Percentiles rank a stretch among this genome's conserved stretches.
These are phyloP conservation scores for Epizoanthus ramosus DNA, from an alignment of 92 coral and sea anemone genomes.

Conservation along the genomic window DNA sequence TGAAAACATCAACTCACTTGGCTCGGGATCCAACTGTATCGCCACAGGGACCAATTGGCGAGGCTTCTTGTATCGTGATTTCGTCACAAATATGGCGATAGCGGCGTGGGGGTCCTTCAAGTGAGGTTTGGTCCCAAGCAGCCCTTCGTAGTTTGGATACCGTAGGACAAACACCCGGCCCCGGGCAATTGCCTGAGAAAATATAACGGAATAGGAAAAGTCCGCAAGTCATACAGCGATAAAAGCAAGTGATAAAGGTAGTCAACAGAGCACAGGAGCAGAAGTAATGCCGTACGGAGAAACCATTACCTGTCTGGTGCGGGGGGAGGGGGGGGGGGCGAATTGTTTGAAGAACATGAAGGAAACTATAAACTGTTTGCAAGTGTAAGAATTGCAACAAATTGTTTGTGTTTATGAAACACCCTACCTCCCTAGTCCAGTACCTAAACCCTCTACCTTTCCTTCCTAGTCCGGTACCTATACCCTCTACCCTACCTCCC, in stretches of 20 bases:
- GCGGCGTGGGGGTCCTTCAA: slow-evolving; percentile 76
- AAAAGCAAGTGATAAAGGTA: neutral
- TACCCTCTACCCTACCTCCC: no score
- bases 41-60: slow-evolving; percentile 79
- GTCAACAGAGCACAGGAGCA: no score
- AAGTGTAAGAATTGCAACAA: no score
- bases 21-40: slow-evolving; percentile 78
- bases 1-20: slow-evolving; percentile 48
- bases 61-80: slow-evolving; percentile 48
- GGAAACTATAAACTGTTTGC: no score
- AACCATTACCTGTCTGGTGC: no score
- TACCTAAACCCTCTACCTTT: no score
- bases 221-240: neutral
- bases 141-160: slow-evolving; percentile 67
- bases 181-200: slow-evolving; percentile 62
- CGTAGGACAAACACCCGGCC: slow-evolving; percentile 72
- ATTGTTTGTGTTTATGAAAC: no score
- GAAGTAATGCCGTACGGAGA: no score
- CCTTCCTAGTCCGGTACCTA: no score
- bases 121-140: slow-evolving; percentile 25
- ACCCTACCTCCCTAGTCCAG: no score
- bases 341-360: no score
- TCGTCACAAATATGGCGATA: slow-evolving; percentile 79
- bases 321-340: no score
- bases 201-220: neutral